Percentiles rank a stretch among this genome's conserved stretches.
These are phyloP conservation scores for Anas bahamensis DNA, from an alignment of 2,797 vertebrate genomes.

Conservation along the genomic window DNA sequence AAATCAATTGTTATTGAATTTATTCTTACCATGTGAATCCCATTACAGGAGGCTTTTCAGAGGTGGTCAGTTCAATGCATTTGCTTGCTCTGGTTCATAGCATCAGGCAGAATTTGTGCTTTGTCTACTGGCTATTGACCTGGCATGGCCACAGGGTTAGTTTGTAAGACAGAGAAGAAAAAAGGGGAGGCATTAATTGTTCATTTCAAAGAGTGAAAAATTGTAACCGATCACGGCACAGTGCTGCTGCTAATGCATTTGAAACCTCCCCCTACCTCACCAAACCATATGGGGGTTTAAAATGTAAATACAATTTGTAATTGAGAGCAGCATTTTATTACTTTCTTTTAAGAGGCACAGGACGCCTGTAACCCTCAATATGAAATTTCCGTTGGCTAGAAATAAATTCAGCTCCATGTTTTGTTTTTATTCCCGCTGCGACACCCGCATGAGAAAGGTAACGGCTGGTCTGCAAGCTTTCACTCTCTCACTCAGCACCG, in stretches of 20 bases:
- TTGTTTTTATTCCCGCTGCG: constrained; percentile 48
- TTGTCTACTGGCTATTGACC: not conserved
- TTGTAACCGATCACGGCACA: not conserved
- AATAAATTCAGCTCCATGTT: constrained; percentile 68
- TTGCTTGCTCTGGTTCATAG: not conserved
- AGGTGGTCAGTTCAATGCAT: not conserved
- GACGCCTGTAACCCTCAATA: constrained; percentile 69
- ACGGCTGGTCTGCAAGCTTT: constrained; percentile 17
- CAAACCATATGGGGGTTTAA: constrained; percentile 53
- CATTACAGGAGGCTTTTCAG: not conserved
- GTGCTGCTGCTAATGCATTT: constrained; percentile 21
- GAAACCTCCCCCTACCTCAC: constrained; percentile 25
- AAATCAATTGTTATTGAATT: not conserved
- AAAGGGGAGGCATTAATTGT: constrained; percentile 6
- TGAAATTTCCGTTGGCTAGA: constrained; percentile 71
- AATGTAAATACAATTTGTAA: constrained; percentile 73
- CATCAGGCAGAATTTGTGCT: not conserved
- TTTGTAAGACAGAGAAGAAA: not conserved
- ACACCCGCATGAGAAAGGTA: constrained; percentile 4
- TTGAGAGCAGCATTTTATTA: constrained; percentile 74
- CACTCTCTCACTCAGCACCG: constrained; percentile 24
- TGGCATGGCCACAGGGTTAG: not conserved
- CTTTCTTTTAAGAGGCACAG: constrained; percentile 74
- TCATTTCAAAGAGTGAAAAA: constrained; percentile 31
- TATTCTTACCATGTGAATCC: not conserved